Conservation (phyloP, 2,888 invertebrate species). For the Tridacna gigas region DNA sequence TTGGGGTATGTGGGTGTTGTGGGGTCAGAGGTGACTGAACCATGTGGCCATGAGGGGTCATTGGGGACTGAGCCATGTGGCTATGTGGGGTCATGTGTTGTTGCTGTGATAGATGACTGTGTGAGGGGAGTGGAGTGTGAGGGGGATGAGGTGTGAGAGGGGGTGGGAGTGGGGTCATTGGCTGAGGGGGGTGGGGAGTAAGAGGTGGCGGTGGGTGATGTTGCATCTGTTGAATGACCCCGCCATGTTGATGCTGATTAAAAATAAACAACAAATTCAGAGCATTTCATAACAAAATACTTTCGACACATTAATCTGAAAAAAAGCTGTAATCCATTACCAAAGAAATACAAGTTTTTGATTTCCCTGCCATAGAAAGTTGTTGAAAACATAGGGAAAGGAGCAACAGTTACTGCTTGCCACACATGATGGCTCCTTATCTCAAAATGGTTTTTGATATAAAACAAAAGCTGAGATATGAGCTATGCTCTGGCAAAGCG, state of each 20-base stretch:
- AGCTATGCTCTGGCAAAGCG: too few species aligned
- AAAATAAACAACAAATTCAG: neutral
- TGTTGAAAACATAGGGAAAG: too few species aligned
- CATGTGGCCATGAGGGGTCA: constrained; percentile 53
- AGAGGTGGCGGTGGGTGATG: constrained; percentile 50
- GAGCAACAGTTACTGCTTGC: too few species aligned
- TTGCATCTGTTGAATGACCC: constrained; percentile 62
- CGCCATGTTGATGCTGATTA: constrained; percentile 53
- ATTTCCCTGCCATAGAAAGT: too few species aligned
- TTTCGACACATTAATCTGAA: too few species aligned
- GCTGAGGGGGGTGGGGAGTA: constrained; percentile 52
- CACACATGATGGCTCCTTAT: too few species aligned
- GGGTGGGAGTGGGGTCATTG: constrained; percentile 53
- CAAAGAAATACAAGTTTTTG: too few species aligned
- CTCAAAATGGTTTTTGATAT: too few species aligned
- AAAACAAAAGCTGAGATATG: too few species aligned
- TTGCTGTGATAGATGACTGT: constrained; percentile 41
- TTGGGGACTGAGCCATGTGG: constrained; percentile 56
- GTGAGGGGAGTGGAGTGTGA: constrained; percentile 55
- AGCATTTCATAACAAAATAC: too few species aligned
- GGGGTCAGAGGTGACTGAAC: constrained; percentile 51
- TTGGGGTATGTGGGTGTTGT: constrained; percentile 59
- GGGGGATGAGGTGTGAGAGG: constrained; percentile 59
- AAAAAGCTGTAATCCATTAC: too few species aligned
- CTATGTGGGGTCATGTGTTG: constrained; percentile 44